Base-by-base conservation (phyloP, 2,797 vertebrate genomes). In the Pipistrellus kuhlii region DNA sequence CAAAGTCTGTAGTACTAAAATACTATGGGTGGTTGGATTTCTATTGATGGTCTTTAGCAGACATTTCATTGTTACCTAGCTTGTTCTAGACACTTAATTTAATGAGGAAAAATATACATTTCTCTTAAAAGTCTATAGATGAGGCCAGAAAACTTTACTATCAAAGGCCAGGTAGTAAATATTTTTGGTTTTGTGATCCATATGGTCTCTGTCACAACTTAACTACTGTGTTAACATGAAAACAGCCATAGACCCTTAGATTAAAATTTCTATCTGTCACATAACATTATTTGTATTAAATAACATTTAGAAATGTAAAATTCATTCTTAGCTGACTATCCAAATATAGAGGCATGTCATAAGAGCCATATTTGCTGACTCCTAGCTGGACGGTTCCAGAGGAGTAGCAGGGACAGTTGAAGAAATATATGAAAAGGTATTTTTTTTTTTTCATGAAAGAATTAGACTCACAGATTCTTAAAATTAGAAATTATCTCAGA, bases 241-340 rank as follows among this genome's bases (percentile, higher is more conserved):
- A 85, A 72, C 8, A 41, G 59, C 17, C 18, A 64, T 15, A 76
- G 44, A 80, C 25, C 72, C 1, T 15, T 35, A 84, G n/a, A 66
- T 44, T 44, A 15, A 27, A 53, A 85, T 77, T 77, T 71, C 46
- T 82, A 35, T 64, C 6, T 44, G 30, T 73, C 35, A 64, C 30
- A 64, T 55, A 81, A 68, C 57, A 95, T 30, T 57, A 15, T 55
- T 77, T 14, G 30, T 72, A 8, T 71, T 25, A 46, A 68, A 92
- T 38, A 8, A 64, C 30, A 78, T 48, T 95, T 71, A 75, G 57
- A 90, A 92, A 86, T 62, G 10, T 30, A 73, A 82, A 96, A 76
- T 57, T 0, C n/a, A 73, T 53, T 87, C 55, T 89, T 77, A 94
- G 7, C 25, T 92, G n/a, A 17, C 27, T 92, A n/a, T 15, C 2